Conservation (phyloP, 1,140 invertebrate genomes). For the Matsumurasca onukii region DNA sequence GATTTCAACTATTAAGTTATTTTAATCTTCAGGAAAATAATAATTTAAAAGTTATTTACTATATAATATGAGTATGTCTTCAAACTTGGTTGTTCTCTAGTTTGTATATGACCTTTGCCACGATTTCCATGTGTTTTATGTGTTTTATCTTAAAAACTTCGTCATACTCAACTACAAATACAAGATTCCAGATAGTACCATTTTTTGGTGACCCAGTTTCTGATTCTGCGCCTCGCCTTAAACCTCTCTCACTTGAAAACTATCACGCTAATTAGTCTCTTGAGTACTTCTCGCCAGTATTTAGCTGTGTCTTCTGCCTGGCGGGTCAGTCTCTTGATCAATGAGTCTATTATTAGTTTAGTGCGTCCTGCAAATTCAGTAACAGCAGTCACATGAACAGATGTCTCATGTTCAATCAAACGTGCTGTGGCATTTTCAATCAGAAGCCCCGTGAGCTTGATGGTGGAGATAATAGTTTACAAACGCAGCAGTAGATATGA, state of each 20-base stretch:
- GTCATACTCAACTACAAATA: conserved; percentile 34
- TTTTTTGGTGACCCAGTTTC: conserved; percentile 31
- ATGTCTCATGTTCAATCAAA: conserved; percentile 34
- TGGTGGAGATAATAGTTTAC: conserved; percentile 32
- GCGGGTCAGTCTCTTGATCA: conserved; percentile 28
- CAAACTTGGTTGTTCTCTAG: conserved; percentile 34
- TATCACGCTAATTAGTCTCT: neutral
- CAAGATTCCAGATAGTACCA: conserved; percentile 19
- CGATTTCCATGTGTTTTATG: conserved; percentile 33
- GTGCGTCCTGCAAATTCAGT: conserved; percentile 25
- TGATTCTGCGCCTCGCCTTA: conserved; percentile 30
- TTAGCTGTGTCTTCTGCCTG: conserved; percentile 33
- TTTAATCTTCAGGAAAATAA: too few relatives aligned
- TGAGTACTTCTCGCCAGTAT: neutral
- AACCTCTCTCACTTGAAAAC: neutral
- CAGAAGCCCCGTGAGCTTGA: conserved; percentile 32
- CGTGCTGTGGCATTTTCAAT: conserved; percentile 34
- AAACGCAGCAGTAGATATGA: conserved; percentile 36
- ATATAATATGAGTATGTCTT: too few relatives aligned
- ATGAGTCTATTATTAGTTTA: conserved; percentile 30
- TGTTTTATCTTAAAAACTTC: conserved; percentile 36
- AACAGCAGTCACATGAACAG: conserved; percentile 32
- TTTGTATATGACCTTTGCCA: conserved; percentile 32
- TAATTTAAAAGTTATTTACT: too few relatives aligned
- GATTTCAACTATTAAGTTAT: too few relatives aligned